phyloP scores from a whole-genome alignment of 2,113 vertebrate genomes.

The Vimba vimba region DNA sequence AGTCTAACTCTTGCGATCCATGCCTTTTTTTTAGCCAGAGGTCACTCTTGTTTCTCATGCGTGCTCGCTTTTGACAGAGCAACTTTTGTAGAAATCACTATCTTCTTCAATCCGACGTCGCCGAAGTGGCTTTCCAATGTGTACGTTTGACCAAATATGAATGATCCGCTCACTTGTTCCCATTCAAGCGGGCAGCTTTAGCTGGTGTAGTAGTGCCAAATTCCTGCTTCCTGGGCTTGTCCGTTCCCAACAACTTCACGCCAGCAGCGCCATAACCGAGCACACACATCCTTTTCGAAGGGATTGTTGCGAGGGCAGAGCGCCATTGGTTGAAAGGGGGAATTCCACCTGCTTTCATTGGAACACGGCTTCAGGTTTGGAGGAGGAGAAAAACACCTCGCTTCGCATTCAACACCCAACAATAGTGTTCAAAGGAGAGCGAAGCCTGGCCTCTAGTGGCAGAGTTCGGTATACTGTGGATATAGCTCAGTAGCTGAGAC shows the following conservation, averaged over 20 bases:
- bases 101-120: background rate
- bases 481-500: background rate
- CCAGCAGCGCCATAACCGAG: slow-evolving; percentile 67
- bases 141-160: background rate
- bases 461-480: background rate
- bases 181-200: slow-evolving; percentile 23
- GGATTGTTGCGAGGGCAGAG: slow-evolving; percentile 46
- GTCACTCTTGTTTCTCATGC: slow-evolving; percentile 37
- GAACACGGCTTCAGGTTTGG: slow-evolving; percentile 66
- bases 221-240: slow-evolving; percentile 57
- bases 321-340: slow-evolving; percentile 72
- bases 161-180: slow-evolving; percentile 21
- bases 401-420: slow-evolving; percentile 41
- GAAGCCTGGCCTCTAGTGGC: slow-evolving; percentile 12
- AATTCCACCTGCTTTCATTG: slow-evolving; percentile 79
- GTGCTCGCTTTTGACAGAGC: slow-evolving; percentile 49
- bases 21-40: slow-evolving; percentile 27
- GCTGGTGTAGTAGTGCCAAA: background rate
- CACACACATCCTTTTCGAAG: slow-evolving; percentile 51
- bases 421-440: background rate
- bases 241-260: slow-evolving; percentile 65
- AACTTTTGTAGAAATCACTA: slow-evolving; percentile 56
- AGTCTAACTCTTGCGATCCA: slow-evolving; percentile 46
- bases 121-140: background rate
- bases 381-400: slow-evolving; percentile 60